A percentile compares a stretch with the other conserved stretches of the same genome.
phyloP scores from a whole-genome alignment of 2,797 vertebrate species.

The Karalla daura region DNA sequence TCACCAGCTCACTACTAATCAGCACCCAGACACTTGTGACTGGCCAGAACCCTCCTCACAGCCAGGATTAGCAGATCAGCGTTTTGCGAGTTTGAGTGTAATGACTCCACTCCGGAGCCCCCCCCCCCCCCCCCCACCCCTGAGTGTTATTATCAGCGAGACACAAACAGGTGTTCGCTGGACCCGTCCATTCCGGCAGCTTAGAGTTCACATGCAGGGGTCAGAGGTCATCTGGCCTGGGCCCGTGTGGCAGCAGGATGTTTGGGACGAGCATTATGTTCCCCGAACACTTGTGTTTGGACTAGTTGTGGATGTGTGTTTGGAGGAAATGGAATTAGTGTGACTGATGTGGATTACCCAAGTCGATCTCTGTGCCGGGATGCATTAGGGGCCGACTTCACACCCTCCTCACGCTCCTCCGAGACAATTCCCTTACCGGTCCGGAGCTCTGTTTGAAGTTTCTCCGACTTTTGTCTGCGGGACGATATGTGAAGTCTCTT shows the following conservation, averaged over 20 bases:
- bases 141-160: slow-evolving; percentile 34
- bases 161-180: slow-evolving; percentile 80
- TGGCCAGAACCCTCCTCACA: slow-evolving; percentile 71
- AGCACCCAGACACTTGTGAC: slow-evolving; percentile 64
- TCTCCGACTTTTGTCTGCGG: neutral
- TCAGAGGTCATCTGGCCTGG: slow-evolving; percentile 68
- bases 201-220: slow-evolving; percentile 57
- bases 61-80: slow-evolving; percentile 74
- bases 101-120: slow-evolving; percentile 40
- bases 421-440: neutral
- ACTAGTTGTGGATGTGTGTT: slow-evolving; percentile 48
- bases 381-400: slow-evolving; percentile 6
- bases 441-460: slow-evolving; percentile 4
- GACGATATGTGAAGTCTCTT: neutral
- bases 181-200: slow-evolving; percentile 45
- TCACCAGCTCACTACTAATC: slow-evolving; percentile 63
- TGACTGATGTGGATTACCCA: slow-evolving; percentile 54
- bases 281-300: slow-evolving; percentile 47
- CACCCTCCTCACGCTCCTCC: slow-evolving; percentile 2
- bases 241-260: slow-evolving; percentile 51
- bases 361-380: slow-evolving; percentile 31
- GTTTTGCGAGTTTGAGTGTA: slow-evolving; percentile 49
- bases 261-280: slow-evolving; percentile 63
- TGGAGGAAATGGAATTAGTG: slow-evolving; percentile 44
- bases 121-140: slow-evolving; percentile 13